Evolutionary conservation across 2,113 vertebrate genomes (phyloP).

Genomic region (Oryzias woworae): DNA sequence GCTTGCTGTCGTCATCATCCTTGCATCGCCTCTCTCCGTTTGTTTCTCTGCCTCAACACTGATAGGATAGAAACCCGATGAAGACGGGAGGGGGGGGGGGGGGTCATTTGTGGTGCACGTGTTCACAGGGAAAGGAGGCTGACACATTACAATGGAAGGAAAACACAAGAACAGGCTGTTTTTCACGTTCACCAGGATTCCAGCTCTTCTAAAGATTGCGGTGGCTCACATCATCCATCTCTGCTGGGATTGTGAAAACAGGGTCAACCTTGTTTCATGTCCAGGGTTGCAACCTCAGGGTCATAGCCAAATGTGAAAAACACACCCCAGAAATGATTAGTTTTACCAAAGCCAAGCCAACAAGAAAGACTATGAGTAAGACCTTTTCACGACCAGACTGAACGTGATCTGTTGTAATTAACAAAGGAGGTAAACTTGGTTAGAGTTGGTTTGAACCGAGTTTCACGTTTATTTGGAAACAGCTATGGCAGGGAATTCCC

Average conservation of each 20-base stretch:
- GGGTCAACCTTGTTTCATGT: too few species aligned
- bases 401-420: too few species aligned
- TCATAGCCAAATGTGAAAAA: too few species aligned
- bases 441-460: too few species aligned
- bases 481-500: too few species aligned
- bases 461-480: too few species aligned
- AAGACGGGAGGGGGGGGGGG: constrained; percentile 32
- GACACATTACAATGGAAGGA: constrained; percentile 1
- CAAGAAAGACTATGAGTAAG: too few species aligned
- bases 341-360: too few species aligned
- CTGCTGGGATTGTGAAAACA: neutral
- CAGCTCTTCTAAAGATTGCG: neutral
- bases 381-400: too few species aligned
- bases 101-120: constrained; percentile 56
- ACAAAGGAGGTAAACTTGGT: too few species aligned
- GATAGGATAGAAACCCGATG: constrained; percentile 65
- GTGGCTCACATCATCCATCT: neutral
- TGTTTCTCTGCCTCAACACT: constrained; percentile 62
- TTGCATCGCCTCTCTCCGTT: constrained; percentile 43
- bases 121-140: constrained; percentile 16
- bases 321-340: too few species aligned
- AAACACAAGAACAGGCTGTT: neutral
- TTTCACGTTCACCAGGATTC: neutral
- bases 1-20: constrained; percentile 77
- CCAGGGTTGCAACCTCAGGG: too few species aligned